Conservation (phyloP, 2,797 vertebrate genomes). For the Setipinna tenuifilis region DNA sequence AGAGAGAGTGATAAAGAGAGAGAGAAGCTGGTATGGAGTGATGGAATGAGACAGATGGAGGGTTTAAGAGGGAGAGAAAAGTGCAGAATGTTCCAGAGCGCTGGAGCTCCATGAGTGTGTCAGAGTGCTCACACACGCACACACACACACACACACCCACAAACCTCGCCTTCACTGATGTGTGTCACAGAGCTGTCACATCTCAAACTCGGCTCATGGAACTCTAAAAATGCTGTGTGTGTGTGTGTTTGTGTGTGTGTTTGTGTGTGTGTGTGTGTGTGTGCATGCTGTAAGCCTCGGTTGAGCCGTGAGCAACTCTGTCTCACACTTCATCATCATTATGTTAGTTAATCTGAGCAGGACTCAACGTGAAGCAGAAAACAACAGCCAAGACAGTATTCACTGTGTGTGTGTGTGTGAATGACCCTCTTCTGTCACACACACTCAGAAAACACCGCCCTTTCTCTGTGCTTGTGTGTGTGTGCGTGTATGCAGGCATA, state of each 20-base stretch:
- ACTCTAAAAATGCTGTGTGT: not conserved
- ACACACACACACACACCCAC: not conserved
- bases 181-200: conserved; percentile 44
- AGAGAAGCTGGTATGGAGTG: not conserved
- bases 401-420: conserved; percentile 27
- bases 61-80: not conserved
- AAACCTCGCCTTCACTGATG: not conserved
- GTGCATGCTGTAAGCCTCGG: conserved; percentile 44
- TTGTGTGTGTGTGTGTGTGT: not conserved
- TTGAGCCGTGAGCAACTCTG: conserved; percentile 59
- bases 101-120: conserved; percentile 41
- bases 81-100: not conserved
- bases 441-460: conserved; percentile 40
- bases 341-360: conserved; percentile 38
- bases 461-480: not conserved
- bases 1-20: conserved; percentile 37
- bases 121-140: conserved; percentile 59
- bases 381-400: conserved; percentile 43
- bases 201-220: conserved; percentile 57
- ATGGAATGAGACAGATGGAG: conserved; percentile 6
- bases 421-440: not conserved
- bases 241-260: not conserved
- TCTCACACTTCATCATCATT: conserved; percentile 25
- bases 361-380: conserved; percentile 56
- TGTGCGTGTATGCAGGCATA: not conserved